Evolutionary conservation across 2,797 vertebrate species (phyloP).

Genomic region (Selene dorsalis): DNA sequence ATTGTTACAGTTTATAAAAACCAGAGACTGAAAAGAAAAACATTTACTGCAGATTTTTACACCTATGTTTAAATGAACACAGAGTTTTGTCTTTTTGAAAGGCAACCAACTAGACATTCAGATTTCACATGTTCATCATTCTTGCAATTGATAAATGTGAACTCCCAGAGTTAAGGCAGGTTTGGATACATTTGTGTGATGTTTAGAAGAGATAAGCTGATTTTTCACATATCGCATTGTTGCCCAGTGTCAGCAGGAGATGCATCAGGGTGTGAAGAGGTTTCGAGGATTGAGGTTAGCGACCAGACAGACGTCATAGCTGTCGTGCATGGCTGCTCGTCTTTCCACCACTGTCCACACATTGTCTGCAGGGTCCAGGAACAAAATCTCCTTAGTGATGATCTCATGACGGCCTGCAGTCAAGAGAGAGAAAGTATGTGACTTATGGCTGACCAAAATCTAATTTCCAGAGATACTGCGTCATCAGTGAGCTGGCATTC

Average conservation of each 20-base stretch:
- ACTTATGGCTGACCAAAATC: slow-evolving; percentile 39
- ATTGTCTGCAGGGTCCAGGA: slow-evolving; percentile 89
- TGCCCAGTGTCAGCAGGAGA: slow-evolving; percentile 40
- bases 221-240: slow-evolving; percentile 10
- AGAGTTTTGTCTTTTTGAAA: neutral
- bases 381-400: slow-evolving; percentile 91
- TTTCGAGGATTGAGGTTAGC: slow-evolving; percentile 90
- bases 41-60: neutral
- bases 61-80: neutral
- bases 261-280: slow-evolving; percentile 85
- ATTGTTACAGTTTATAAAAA: neutral
- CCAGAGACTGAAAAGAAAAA: neutral
- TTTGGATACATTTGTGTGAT: neutral
- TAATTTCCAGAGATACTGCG: slow-evolving; percentile 33
- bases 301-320: slow-evolving; percentile 91
- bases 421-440: slow-evolving; percentile 35
- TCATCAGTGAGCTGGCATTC: slow-evolving; percentile 28
- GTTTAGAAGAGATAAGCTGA: neutral
- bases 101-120: neutral
- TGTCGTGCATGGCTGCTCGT: slow-evolving; percentile 89
- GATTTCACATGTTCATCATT: neutral
- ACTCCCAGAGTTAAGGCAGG: neutral
- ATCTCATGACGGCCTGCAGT: slow-evolving; percentile 91
- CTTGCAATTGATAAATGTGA: neutral
- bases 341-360: slow-evolving; percentile 89